Evolutionary conservation across 2,888 invertebrate genomes (phyloP), one percentile per base, ranked within the genome.

Genomic region (Phengaris alcon): DNA sequence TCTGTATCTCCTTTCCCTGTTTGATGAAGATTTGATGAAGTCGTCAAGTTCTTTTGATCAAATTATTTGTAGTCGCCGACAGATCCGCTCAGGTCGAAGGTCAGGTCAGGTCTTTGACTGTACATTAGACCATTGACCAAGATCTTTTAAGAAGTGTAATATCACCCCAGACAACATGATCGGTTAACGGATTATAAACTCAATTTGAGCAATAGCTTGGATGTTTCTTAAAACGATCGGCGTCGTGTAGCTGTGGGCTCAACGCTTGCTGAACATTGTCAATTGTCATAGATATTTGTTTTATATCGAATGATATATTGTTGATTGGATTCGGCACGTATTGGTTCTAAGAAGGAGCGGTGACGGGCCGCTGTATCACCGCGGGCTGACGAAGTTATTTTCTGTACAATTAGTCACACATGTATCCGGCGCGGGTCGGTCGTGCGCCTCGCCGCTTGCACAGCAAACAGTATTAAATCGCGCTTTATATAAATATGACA

Each of bases 331-430:
- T 80, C 80, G 80, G 80, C 79, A 79, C 79, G 82, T 87, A 87
- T 90, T 83, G 88, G 82, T 92, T 92, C 92, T 79, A 81, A 89
- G 93, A 92, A 92, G 85, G 84, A 86, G 86, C 87, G 88, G 87
- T 90, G 92, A 90, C 91, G 86, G 84, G 82, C 79, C 84, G 85
- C 81, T 90, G 91, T 91, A 90, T 92, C 91, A 91, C 87, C 82
- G 69, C 69, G n/a, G 48, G 86, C 90, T 92, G 91, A 90, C 91
- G 88, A 88, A 91, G 91, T 91, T 93, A 93, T 93, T 93, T 93
- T 93, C 92, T 93, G 93, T 89, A 84, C 87, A 85, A 90, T 93
- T 93, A 93, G 93, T 93, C 93, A 93, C 91, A 84, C 91, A 87
- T 87, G 90, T 90, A 92, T 91, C 91, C 92, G 92, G 87, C 90